Evolutionary conservation across 2,888 invertebrate genomes (phyloP).

Genomic region (Stenchaetothrips biformis): DNA sequence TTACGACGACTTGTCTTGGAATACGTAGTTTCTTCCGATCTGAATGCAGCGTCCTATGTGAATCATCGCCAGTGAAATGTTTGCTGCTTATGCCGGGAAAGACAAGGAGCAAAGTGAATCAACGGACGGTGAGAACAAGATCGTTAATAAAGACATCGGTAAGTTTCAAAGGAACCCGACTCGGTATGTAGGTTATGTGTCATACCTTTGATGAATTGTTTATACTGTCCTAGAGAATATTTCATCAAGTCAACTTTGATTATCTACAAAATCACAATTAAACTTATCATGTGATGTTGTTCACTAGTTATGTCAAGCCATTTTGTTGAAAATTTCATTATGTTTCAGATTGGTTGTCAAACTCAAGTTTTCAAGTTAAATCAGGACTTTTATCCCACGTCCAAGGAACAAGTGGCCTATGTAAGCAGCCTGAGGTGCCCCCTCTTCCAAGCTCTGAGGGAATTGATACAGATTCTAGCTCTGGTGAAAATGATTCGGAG

Average conservation of each 20-base stretch:
- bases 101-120: neutral
- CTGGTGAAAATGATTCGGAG: neutral
- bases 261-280: neutral
- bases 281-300: neutral
- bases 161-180: neutral
- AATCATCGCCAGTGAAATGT: neutral
- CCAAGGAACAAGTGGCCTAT: neutral
- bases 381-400: slow-evolving; percentile 34
- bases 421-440: no score
- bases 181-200: no score
- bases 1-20: no score
- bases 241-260: neutral
- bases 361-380: slow-evolving; percentile 47
- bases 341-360: slow-evolving; percentile 40
- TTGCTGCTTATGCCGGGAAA: neutral
- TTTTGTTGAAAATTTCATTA: neutral
- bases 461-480: neutral
- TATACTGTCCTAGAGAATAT: neutral
- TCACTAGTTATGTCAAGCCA: neutral
- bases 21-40: no score
- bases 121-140: neutral
- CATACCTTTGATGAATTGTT: no score
- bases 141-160: neutral
- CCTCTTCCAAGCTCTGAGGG: no score
- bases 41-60: no score